A percentile compares a stretch with the other conserved stretches of the same genome.
phyloP scores from a whole-genome alignment of 2,888 invertebrate species.

The Xestia sexstrigata region DNA sequence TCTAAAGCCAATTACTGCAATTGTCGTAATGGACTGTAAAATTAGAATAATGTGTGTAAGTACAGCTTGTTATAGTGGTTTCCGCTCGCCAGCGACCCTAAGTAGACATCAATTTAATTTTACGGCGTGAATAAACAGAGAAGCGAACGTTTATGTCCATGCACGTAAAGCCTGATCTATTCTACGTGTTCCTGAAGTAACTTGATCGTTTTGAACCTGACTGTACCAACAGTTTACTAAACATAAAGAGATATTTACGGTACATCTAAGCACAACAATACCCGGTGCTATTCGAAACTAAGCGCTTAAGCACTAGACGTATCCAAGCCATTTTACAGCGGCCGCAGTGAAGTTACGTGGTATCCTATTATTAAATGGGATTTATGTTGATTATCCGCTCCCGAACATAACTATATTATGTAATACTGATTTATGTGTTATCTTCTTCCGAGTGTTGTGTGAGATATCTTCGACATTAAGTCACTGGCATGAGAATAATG shows the following conservation, averaged over 20 bases:
- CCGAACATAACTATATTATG: conserved; percentile 8
- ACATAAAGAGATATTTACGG: conserved; percentile 35
- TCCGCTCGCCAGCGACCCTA: conserved; percentile 20
- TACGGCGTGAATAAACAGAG: conserved; percentile 34
- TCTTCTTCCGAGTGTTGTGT: conserved; percentile 16
- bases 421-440: background rate
- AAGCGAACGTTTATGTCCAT: conserved; percentile 29
- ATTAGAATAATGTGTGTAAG: conserved; percentile 43
- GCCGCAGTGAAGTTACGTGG: conserved; percentile 20
- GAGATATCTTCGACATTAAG: conserved; percentile 17
- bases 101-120: conserved; percentile 52
- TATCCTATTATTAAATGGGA: conserved; percentile 45
- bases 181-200: background rate
- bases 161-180: conserved; percentile 34
- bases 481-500: conserved; percentile 31
- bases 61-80: conserved; percentile 35
- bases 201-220: background rate
- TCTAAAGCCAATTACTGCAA: conserved; percentile 35
- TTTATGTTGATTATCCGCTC: conserved; percentile 52
- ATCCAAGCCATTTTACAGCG: conserved; percentile 45
- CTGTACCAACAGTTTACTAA: background rate
- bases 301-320: conserved; percentile 45
- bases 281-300: conserved; percentile 47
- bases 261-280: conserved; percentile 26
- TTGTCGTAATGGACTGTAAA: conserved; percentile 32